These are phyloP conservation scores for Montipora efflorescens DNA, from an alignment of 64 coral and sea anemone species.

Conservation along the genomic window DNA sequence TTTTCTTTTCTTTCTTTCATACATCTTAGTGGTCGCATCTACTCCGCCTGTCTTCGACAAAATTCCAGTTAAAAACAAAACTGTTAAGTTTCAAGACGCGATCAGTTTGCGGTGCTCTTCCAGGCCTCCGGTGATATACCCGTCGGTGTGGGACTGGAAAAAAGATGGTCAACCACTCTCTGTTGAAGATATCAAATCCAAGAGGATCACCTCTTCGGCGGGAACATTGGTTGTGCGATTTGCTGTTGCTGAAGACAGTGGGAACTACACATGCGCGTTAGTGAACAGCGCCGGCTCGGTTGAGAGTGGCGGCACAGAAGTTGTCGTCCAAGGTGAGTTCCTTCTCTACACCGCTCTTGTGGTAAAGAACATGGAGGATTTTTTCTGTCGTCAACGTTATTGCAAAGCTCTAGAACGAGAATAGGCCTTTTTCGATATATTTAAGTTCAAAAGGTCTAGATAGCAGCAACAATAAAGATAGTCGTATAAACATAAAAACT, in stretches of 20 bases:
- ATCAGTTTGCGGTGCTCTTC: constrained; percentile 39
- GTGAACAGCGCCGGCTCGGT: constrained; percentile 64
- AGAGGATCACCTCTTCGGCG: constrained; percentile 48
- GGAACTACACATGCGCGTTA: constrained; percentile 76
- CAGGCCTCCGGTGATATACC: not conserved
- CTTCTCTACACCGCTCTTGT: not conserved
- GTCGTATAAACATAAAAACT: too few species aligned
- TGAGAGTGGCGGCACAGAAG: not conserved
- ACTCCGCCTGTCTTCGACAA: constrained; percentile 49
- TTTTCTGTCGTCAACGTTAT: too few species aligned
- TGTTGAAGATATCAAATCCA: not conserved
- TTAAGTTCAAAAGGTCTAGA: too few species aligned
- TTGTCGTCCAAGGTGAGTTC: constrained; percentile 73
- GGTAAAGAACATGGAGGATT: too few species aligned
- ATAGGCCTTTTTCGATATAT: too few species aligned
- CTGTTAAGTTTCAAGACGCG: constrained; percentile 1
- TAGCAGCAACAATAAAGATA: too few species aligned
- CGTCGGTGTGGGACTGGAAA: constrained; percentile 64
- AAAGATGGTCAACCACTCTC: constrained; percentile 70
- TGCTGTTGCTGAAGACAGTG: constrained; percentile 58
- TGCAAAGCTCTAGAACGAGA: not conserved
- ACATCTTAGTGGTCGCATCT: constrained; percentile 63
- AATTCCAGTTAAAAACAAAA: constrained; percentile 8
- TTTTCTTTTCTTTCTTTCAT: not conserved
- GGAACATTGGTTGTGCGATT: constrained; percentile 67